Conservation (phyloP, 2,797 vertebrate species). For the Notamacropus eugenii region DNA sequence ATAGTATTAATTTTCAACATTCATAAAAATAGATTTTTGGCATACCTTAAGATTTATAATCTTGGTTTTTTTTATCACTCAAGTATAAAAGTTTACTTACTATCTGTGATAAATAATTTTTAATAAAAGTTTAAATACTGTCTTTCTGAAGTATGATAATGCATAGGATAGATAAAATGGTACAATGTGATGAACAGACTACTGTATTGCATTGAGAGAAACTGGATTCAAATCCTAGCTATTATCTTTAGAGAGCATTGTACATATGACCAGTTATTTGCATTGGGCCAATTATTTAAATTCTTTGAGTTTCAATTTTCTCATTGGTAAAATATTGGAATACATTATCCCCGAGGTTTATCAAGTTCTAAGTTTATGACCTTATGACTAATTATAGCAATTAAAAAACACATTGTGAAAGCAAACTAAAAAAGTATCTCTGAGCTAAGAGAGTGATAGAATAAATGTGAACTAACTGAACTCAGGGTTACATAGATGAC, state of each 20-base stretch:
- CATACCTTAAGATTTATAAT: background rate
- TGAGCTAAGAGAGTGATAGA: background rate
- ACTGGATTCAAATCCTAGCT: background rate
- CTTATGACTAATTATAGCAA: background rate
- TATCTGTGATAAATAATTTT: background rate
- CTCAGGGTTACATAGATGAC: background rate
- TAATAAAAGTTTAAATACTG: background rate
- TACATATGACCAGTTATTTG: background rate
- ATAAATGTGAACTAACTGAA: background rate
- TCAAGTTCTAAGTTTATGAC: background rate
- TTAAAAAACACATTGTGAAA: background rate
- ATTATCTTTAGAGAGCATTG: background rate
- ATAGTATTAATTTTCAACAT: slow-evolving; percentile 31
- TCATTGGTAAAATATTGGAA: background rate
- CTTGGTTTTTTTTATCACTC: slow-evolving; percentile 22
- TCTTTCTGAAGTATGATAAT: slow-evolving; percentile 11
- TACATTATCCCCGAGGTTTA: background rate
- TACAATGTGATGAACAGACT: background rate
- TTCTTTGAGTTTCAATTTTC: background rate
- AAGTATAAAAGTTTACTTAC: slow-evolving; percentile 14
- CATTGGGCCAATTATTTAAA: background rate
- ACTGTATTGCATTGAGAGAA: background rate
- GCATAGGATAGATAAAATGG: background rate
- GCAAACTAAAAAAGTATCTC: background rate
- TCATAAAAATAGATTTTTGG: background rate